phyloP scores from a whole-genome alignment of 2,113 vertebrate species.

The Burhinus oedicnemus region DNA sequence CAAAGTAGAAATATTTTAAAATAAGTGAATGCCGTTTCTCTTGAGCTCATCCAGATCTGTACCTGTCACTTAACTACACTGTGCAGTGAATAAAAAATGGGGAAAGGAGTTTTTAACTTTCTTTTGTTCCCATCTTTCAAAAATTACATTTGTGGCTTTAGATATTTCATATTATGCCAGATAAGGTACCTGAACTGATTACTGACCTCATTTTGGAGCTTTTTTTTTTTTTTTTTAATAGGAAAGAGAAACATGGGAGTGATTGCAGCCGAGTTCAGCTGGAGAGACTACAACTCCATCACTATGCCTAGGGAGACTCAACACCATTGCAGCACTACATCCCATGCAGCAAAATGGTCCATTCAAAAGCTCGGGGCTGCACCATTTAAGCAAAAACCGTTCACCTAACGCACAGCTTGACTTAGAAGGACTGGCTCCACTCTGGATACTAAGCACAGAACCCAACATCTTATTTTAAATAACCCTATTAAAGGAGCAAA shows the following conservation, averaged over 20 bases:
- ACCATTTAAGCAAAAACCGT: not conserved
- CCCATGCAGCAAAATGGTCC: not conserved
- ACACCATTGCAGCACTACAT: not conserved
- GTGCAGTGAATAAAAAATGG: not conserved
- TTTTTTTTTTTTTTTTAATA: not conserved
- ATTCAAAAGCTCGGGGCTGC: not conserved
- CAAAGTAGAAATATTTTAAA: constrained; percentile 29
- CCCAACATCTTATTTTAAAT: not conserved
- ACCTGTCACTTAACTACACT: not conserved
- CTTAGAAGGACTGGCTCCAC: not conserved
- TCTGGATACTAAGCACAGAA: not conserved
- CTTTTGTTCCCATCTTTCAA: not conserved
- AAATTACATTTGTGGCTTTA: not conserved
- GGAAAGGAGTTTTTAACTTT: not conserved
- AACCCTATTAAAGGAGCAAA: not conserved
- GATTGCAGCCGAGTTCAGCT: not conserved
- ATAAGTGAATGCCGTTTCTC: not conserved
- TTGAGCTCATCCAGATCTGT: not conserved
- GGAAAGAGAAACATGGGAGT: not conserved
- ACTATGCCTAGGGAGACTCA: not conserved
- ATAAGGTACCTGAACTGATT: not conserved
- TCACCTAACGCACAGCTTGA: not conserved
- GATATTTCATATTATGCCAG: not conserved
- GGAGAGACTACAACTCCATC: not conserved
- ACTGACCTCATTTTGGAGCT: not conserved